These are phyloP conservation scores for Mizuhopecten yessoensis DNA, from an alignment of 1,140 invertebrate species.

Conservation along the genomic window DNA sequence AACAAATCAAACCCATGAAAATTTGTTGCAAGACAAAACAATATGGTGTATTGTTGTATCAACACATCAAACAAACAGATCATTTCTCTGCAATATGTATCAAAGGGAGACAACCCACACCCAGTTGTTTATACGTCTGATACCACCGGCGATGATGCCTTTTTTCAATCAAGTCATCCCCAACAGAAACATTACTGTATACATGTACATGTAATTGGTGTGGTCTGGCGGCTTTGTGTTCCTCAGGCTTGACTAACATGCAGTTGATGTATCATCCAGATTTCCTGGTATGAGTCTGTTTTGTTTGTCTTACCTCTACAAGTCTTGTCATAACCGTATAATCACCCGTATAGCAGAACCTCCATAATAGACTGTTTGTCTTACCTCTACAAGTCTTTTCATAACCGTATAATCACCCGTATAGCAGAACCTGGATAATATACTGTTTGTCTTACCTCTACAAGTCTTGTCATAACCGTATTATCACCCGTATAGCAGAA, in stretches of 20 bases:
- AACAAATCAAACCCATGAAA: neutral
- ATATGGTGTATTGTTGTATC: neutral
- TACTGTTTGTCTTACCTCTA: no score
- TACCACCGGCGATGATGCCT: neutral
- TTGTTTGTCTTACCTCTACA: no score
- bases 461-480: no score
- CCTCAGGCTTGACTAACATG: neutral
- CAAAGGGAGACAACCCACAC: conserved; percentile 5
- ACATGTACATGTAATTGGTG: neutral
- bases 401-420: no score
- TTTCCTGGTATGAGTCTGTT: neutral
- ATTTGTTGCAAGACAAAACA: neutral
- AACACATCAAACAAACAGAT: neutral
- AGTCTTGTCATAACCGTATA: no score
- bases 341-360: no score
- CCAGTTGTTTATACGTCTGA: neutral
- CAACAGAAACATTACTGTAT: neutral
- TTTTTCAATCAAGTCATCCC: neutral
- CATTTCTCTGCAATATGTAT: neutral
- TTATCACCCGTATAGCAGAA: no score
- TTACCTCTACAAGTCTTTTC: no score
- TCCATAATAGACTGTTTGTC: no score
- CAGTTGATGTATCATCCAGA: neutral
- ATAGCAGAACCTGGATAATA: no score
- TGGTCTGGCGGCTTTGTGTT: neutral